A percentile compares a stretch with the other conserved stretches of the same genome.
Conservation (phyloP, 2,888 invertebrate genomes). For the Diadromus collaris region DNA sequence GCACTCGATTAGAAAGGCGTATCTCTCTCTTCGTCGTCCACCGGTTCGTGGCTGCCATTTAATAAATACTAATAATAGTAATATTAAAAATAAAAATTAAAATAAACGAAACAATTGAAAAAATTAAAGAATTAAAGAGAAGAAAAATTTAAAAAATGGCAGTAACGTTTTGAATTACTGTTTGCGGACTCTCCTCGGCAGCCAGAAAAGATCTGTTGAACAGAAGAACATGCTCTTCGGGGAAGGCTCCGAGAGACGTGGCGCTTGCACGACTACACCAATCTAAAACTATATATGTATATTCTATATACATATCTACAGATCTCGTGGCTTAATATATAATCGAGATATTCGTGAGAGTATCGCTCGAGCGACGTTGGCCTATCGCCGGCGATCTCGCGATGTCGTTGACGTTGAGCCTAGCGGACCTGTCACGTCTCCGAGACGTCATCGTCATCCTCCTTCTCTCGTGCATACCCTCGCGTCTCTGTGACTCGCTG, state of each 20-base stretch:
- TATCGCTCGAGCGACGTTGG: not conserved
- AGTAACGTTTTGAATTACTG: constrained; percentile 50
- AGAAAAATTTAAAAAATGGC: no score
- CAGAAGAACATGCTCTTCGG: not conserved
- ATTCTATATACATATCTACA: no score
- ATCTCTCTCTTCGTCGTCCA: constrained; percentile 45
- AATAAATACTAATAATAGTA: no score
- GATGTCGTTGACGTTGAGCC: constrained; percentile 47
- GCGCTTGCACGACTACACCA: constrained; percentile 37
- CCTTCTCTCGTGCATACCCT: not conserved
- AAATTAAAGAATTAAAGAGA: no score
- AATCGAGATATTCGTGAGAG: constrained; percentile 32
- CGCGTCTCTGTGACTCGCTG: not conserved
- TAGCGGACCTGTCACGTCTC: constrained; percentile 42
- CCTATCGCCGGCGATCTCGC: constrained; percentile 39
- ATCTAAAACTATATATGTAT: not conserved
- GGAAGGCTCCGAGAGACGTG: constrained; percentile 54
- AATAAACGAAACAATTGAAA: no score
- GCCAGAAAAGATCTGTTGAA: constrained; percentile 26
- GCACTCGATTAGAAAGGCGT: constrained; percentile 67
- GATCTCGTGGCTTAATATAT: not conserved
- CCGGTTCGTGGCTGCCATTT: constrained; percentile 27
- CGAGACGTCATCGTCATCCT: constrained; percentile 44
- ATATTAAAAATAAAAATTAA: no score
- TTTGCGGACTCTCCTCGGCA: constrained; percentile 28